phyloP scores from a whole-genome alignment of 2,113 vertebrate genomes.

The Pedionomus torquatus region DNA sequence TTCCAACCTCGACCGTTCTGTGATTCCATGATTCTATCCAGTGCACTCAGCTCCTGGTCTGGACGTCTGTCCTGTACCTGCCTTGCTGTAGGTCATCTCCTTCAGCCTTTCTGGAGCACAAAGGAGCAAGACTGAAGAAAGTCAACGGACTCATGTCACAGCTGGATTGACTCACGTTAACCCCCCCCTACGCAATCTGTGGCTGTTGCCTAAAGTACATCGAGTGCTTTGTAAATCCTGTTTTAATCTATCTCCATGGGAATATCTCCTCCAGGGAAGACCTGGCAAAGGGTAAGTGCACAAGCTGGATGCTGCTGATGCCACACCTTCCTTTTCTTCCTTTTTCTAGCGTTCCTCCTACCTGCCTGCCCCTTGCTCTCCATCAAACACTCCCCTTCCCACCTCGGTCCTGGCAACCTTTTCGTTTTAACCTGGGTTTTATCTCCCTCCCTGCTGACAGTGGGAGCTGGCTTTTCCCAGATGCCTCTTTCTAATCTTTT shows the following conservation, averaged over 20 bases:
- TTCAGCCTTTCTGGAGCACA: not conserved
- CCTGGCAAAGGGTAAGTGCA: not conserved
- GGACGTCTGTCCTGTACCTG: accelerated
- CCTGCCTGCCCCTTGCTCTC: not conserved
- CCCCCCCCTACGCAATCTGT: not conserved
- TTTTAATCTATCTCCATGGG: not conserved
- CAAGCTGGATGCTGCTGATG: not conserved
- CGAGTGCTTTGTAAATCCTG: not conserved
- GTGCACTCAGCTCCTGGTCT: not conserved
- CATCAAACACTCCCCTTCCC: not conserved
- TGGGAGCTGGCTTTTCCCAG: not conserved
- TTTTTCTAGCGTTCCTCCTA: not conserved
- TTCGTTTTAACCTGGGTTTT: not conserved
- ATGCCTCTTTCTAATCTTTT: not conserved
- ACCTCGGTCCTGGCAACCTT: not conserved
- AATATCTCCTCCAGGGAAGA: not conserved
- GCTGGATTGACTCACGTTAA: not conserved
- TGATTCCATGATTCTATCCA: too few relatives aligned
- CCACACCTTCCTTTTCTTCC: not conserved
- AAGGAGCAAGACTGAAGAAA: not conserved
- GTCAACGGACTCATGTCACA: not conserved
- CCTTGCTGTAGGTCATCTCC: not conserved
- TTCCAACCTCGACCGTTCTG: too few relatives aligned
- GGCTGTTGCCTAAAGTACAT: not conserved
- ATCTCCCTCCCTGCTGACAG: not conserved